These are phyloP conservation scores for Tenualosa thibaudeaui DNA, from an alignment of 2,797 vertebrate genomes.

Conservation along the genomic window DNA sequence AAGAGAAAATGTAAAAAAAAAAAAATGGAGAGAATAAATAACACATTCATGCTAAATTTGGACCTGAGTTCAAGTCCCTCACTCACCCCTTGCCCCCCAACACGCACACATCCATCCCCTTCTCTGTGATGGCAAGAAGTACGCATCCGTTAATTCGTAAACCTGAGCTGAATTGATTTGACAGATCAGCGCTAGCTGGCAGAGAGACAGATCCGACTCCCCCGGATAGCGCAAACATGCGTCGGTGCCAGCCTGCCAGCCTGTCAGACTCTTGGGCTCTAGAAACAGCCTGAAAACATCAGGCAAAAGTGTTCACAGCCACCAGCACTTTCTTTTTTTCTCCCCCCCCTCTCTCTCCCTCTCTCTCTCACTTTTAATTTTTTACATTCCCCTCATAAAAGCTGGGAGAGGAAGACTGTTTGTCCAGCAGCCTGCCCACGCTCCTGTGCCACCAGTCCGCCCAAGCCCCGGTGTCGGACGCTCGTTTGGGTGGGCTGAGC, in stretches of 20 bases:
- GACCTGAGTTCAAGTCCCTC: conserved; percentile 30
- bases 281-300: conserved; percentile 50
- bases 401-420: conserved; percentile 33
- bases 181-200: conserved; percentile 48
- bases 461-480: not conserved
- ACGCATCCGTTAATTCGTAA: conserved; percentile 47
- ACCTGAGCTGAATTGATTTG: conserved; percentile 49
- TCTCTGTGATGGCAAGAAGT: conserved; percentile 44
- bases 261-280: conserved; percentile 37
- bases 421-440: conserved; percentile 41
- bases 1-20: conserved; percentile 34
- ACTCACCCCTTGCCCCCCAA: not conserved
- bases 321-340: conserved; percentile 37
- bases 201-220: conserved; percentile 41
- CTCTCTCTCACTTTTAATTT: conserved; percentile 27
- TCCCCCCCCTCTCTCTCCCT: not conserved
- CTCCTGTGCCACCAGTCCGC: conserved; percentile 16
- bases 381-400: conserved; percentile 46
- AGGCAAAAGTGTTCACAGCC: conserved; percentile 45
- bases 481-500: conserved; percentile 33
- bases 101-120: not conserved
- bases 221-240: conserved; percentile 49
- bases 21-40: conserved; percentile 52
- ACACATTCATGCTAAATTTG: conserved; percentile 54
- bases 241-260: conserved; percentile 38